Evolutionary conservation across 2,888 invertebrate genomes (phyloP), one percentile per base, ranked within the genome.

Genomic region (Hypomecis atomaria): DNA sequence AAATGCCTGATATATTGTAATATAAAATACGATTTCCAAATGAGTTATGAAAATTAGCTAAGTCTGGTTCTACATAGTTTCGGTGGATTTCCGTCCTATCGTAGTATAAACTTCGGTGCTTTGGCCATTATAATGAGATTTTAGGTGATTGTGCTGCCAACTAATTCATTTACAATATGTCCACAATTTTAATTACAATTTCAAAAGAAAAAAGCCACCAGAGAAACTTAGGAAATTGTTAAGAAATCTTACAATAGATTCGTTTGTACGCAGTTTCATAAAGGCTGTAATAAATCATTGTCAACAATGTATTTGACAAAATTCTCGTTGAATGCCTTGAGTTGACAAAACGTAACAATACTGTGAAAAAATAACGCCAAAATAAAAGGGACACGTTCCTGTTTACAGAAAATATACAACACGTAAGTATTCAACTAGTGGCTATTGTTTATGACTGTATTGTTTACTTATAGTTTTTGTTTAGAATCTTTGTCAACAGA

Each of bases 81-180:
- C 23, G 23, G 23, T 23, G 23, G 23, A 23, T 23, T 23, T 23
- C 23, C 23, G 23, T 23, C 23, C 23, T 62, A 59, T 62, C 56
- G 48, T 65, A 60, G 36, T 54, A 84, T 85, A 86, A 84, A 88
- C 88, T 86, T 86, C 81, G 83, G 87, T 89, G 85, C 90, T 92
- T 91, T 92, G 91, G 92, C 89, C 89, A 87, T 86, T 84, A 85
- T 85, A 80, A 81, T 85, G 75, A 77, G 78, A 78, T 78, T 78
- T 69, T 57, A 67, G 36, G 33, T 45, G 44, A 58, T 34, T 57
- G 36, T 49, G 43, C 43, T 48, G 37, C 54, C 38, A 55, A 49
- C 13, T 34, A 43, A 54, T 45, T 34, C 36, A 62, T 62, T 23
- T 76, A 54, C 38, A 38, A 47, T 53, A 33, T 54, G 47, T 52